A percentile compares a stretch with the other conserved stretches of the same genome.
Conservation (phyloP, 2,797 vertebrate genomes). For the Trichosurus vulpecula region DNA sequence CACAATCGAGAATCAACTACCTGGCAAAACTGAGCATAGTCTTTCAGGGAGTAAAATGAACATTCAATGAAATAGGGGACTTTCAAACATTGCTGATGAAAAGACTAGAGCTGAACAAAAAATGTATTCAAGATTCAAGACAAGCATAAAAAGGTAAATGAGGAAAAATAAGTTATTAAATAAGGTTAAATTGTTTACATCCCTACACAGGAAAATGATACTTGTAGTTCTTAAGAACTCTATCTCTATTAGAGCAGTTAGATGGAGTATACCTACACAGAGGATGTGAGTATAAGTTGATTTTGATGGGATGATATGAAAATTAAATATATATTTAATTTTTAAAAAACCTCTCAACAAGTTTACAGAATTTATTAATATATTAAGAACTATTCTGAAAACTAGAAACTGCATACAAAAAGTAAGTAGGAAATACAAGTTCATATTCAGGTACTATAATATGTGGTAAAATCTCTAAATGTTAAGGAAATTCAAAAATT, state of each 20-base stretch:
- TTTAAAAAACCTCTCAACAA: background rate
- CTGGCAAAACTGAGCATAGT: background rate
- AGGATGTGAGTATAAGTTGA: background rate
- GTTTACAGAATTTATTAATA: background rate
- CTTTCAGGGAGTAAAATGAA: background rate
- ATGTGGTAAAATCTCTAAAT: background rate
- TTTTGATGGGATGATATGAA: background rate
- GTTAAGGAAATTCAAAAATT: background rate
- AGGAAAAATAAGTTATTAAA: background rate
- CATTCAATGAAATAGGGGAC: background rate
- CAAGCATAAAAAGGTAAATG: background rate
- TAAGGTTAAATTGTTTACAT: background rate
- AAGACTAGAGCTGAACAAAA: background rate
- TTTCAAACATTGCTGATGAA: background rate
- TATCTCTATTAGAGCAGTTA: background rate
- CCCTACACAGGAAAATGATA: background rate
- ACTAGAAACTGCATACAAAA: background rate
- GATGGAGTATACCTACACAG: background rate
- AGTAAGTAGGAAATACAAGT: background rate
- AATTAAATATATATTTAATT: no score
- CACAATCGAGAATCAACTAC: background rate
- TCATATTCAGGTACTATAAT: background rate
- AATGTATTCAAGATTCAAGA: background rate
- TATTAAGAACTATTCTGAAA: background rate
- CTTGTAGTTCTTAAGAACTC: background rate